Evolutionary conservation across 2,888 invertebrate genomes (phyloP), one percentile per base, ranked within the genome.

Genomic region (Cryptus viduatorius): DNA sequence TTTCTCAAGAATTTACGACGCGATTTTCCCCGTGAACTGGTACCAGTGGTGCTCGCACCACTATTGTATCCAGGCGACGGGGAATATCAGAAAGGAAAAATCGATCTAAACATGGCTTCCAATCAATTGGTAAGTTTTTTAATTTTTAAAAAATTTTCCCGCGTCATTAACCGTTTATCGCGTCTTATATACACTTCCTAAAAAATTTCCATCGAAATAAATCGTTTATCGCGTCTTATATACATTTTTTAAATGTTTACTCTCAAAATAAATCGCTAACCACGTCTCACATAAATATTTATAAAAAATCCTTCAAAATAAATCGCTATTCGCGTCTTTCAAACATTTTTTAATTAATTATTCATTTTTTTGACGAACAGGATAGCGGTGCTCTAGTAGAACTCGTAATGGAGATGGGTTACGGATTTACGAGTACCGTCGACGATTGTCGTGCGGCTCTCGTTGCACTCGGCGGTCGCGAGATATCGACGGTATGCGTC

Each of bases 401-500:
- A 92, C 95, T 98, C 91, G 96, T 99, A 91, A 96, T 97, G 93
- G 99, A 99, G 94, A 96, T 99, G 92, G 98, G 99, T 77, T 98
- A 98, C 94, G 95, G 96, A 88, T 98, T 98, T 93, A 99, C 98
- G 79, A 94, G 96, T 76, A 96, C 96, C 29, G 95, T 98, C 65
- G 98, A 98, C 91, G 98, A 98, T 93, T 98, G 98, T 93, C 96
- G 98, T 89, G 96, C 96, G 92, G 96, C 97, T 91, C 95, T 99
- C 93, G 94, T 97, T 86, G 97, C 98, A 91, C 95, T 98, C 88
- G 97, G 97, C 19, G 96, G 96, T 16, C 95, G 97, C 84, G 98
- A 98, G 94, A 95, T 99, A 53, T 96, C 97, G 16, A 96, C 99
- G 4, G 95, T 96, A 83, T 96, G 97, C 90, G 97, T 98, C 68